Evolutionary conservation across 2,797 vertebrate genomes (phyloP).

Genomic region (Myoxocephalus aenaeus): DNA sequence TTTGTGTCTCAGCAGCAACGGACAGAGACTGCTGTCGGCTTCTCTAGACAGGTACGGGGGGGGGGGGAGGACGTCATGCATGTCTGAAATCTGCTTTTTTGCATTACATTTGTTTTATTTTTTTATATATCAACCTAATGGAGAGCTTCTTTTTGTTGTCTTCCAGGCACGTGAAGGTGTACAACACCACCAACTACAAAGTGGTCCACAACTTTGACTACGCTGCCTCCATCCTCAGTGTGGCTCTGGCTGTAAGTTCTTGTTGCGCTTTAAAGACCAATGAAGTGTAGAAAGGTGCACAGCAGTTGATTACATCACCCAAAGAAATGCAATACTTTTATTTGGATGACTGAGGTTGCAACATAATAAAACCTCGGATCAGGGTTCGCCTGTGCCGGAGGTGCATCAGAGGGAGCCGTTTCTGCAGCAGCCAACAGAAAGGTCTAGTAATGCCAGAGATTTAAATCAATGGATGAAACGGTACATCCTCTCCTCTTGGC

Average conservation of each 20-base stretch:
- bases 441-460: constrained; percentile 1
- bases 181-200: constrained; percentile 95
- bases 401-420: background rate
- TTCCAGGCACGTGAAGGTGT: constrained; percentile 95
- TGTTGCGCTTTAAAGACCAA: background rate
- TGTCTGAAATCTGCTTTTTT: background rate
- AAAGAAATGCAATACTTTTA: background rate
- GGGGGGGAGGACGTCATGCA: background rate
- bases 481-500: constrained; percentile 10
- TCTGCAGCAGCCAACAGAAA: constrained; percentile 26
- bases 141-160: constrained; percentile 47
- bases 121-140: background rate
- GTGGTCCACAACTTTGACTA: constrained; percentile 97
- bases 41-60: constrained; percentile 93
- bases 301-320: background rate
- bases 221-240: constrained; percentile 91
- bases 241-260: constrained; percentile 90
- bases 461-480: constrained; percentile 5
- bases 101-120: too few species aligned
- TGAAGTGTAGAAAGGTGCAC: background rate
- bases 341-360: background rate
- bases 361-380: background rate
- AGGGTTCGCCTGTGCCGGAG: background rate
- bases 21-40: constrained; percentile 92
- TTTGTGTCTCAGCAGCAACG: constrained; percentile 91